phyloP scores from a whole-genome alignment of 2,888 invertebrate genomes.

The Exephanes ischioxanthus region DNA sequence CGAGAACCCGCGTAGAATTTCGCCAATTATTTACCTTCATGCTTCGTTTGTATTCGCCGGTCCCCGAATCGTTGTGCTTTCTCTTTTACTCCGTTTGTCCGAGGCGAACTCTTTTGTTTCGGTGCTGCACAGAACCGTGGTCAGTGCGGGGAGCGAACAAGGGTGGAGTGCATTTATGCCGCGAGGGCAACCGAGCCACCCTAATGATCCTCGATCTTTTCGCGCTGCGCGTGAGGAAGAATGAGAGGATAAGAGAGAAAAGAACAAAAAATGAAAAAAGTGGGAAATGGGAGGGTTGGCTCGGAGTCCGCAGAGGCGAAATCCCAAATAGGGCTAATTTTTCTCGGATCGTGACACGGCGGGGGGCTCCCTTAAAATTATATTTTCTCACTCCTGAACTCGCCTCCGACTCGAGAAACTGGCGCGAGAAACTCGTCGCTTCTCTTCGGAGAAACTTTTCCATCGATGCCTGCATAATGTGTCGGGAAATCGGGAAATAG shows the following conservation, averaged over 20 bases:
- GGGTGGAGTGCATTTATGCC: conserved; percentile 36
- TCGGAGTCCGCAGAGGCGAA: conserved; percentile 30
- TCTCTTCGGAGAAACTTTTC: neutral
- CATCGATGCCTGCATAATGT: conserved; percentile 31
- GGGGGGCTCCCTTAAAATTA: conserved; percentile 54
- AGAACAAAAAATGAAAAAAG: conserved; percentile 33
- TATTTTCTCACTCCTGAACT: conserved; percentile 57
- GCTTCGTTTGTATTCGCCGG: conserved; percentile 25
- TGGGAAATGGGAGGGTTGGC: conserved; percentile 52
- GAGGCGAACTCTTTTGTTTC: conserved; percentile 35
- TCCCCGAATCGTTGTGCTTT: conserved; percentile 28
- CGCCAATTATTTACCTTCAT: conserved; percentile 54
- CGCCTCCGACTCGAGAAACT: conserved; percentile 19
- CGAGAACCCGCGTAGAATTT: conserved; percentile 25
- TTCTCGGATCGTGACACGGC: conserved; percentile 59
- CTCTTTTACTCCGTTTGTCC: conserved; percentile 31
- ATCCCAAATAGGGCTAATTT: conserved; percentile 60
- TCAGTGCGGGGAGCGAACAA: conserved; percentile 34
- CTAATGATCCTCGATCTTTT: conserved; percentile 52
- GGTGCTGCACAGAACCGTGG: conserved; percentile 11
- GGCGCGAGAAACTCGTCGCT: conserved; percentile 1
- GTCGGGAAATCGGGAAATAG: conserved; percentile 12
- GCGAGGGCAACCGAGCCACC: conserved; percentile 27
- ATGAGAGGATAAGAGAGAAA: conserved; percentile 13
- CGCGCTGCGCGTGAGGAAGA: conserved; percentile 7